These are phyloP conservation scores for Tolmerus cingulatus DNA, from an alignment of 2,888 invertebrate genomes.

Conservation along the genomic window DNA sequence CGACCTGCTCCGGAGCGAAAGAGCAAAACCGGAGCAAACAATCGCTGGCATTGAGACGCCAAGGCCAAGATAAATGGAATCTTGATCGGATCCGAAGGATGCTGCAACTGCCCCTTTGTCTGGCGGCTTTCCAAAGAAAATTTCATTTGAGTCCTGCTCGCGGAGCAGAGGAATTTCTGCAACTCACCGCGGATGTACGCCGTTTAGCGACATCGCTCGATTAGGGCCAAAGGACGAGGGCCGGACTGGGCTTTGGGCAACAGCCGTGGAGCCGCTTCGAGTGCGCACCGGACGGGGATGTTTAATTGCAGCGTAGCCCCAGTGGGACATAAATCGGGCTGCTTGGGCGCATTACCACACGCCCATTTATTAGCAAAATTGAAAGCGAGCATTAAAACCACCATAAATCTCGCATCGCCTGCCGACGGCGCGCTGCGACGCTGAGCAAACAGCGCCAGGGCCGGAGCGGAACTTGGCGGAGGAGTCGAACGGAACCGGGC, in stretches of 20 bases:
- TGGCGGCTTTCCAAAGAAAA: background rate
- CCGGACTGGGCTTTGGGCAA: background rate
- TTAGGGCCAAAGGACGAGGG: background rate
- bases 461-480: background rate
- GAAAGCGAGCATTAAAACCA: slow-evolving; percentile 24
- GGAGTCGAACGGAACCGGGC: background rate
- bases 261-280: background rate
- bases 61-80: slow-evolving; percentile 29
- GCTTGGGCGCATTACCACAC: background rate
- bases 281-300: background rate
- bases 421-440: background rate
- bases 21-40: background rate
- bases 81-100: slow-evolving; percentile 19
- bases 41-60: background rate
- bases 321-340: background rate
- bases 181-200: slow-evolving; percentile 12
- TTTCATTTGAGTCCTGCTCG: background rate
- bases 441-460: slow-evolving; percentile 10
- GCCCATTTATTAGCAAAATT: slow-evolving; percentile 24
- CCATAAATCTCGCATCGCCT: slow-evolving; percentile 24
- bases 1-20: background rate
- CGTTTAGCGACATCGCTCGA: slow-evolving; percentile 11
- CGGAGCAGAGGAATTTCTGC: background rate
- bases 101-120: background rate
- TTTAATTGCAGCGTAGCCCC: background rate